phyloP scores from a whole-genome alignment of 2,797 vertebrate genomes.

The Brachyrhaphis roseni region DNA sequence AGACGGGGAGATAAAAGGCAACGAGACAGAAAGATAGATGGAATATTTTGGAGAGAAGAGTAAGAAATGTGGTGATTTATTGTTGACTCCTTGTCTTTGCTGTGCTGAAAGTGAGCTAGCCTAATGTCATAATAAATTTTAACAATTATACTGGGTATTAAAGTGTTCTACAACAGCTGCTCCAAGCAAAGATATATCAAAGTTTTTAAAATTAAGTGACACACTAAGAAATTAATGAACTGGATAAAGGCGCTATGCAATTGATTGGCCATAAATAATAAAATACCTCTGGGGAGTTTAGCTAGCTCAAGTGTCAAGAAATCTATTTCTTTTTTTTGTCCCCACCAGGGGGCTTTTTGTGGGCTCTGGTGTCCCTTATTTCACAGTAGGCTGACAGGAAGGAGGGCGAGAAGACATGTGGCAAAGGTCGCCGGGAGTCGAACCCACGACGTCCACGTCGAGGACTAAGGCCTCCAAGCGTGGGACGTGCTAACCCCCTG shows the following conservation, averaged over 20 bases:
- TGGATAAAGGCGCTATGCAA: not conserved
- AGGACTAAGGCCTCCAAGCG: no score
- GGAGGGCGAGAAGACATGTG: no score
- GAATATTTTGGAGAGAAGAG: slow-evolving; percentile 54
- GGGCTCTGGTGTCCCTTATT: no score
- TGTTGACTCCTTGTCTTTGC: not conserved
- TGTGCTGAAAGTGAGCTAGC: slow-evolving; percentile 4
- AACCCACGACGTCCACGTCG: no score
- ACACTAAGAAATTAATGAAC: not conserved
- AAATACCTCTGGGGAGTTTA: not conserved
- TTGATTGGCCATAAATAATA: not conserved
- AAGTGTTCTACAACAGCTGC: not conserved
- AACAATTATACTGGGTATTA: not conserved
- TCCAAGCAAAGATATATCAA: not conserved
- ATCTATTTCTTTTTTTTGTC: slow-evolving; percentile 7
- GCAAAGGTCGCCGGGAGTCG: no score
- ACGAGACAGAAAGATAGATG: slow-evolving; percentile 72
- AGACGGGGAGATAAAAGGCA: slow-evolving; percentile 77
- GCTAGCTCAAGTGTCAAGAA: not conserved
- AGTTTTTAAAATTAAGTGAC: not conserved
- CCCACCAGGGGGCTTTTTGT: no score
- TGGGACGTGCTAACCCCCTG: no score
- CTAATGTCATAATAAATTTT: not conserved
- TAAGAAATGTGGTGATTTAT: slow-evolving; percentile 59
- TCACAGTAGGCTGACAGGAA: no score